Conservation (phyloP, 2,113 vertebrate species). For the Accipiter virgatus region DNA sequence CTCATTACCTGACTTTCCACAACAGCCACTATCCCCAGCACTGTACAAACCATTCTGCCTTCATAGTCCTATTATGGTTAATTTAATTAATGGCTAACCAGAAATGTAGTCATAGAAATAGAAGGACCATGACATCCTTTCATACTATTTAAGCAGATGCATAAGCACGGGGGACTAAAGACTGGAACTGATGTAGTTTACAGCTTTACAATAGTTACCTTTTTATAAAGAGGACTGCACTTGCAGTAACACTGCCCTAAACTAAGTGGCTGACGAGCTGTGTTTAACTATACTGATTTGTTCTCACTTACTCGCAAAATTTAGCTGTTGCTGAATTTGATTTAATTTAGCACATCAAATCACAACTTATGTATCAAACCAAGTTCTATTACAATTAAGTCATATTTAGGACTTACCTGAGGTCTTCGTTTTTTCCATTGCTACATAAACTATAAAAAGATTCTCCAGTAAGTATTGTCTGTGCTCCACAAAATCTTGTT, state of each 20-base stretch:
- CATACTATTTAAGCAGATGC: background rate
- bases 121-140: background rate
- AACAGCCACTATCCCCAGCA: background rate
- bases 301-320: background rate
- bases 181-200: background rate
- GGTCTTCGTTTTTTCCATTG: constrained; percentile 69
- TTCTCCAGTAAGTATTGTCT: constrained; percentile 93
- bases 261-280: background rate
- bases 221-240: background rate
- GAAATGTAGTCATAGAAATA: background rate
- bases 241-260: background rate
- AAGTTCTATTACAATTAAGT: background rate
- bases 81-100: constrained; percentile 15
- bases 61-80: background rate
- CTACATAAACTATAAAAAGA: constrained; percentile 88
- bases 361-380: background rate
- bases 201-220: background rate
- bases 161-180: background rate
- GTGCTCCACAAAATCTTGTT: constrained; percentile 87
- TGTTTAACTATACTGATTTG: background rate
- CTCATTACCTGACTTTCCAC: background rate
- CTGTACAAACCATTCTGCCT: background rate
- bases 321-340: background rate
- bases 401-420: constrained; percentile 64
- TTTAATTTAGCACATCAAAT: background rate